A percentile compares a stretch with the other conserved stretches of the same genome.
Conservation (phyloP, 1,140 invertebrate species). For the Drosophila grimshawi region DNA sequence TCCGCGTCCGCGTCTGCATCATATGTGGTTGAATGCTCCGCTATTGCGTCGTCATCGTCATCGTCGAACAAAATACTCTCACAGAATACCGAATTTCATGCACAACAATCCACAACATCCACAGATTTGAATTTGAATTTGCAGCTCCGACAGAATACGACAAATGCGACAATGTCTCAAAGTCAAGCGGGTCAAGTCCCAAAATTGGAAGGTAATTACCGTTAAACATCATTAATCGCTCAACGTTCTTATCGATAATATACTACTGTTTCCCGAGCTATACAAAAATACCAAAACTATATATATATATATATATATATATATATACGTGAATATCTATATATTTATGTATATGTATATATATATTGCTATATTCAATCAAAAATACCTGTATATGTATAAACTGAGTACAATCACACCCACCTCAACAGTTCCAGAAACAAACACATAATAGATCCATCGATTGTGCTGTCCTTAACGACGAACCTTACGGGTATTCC, state of each 20-base stretch:
- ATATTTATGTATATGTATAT: not conserved
- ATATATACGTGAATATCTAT: not conserved
- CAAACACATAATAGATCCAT: not conserved
- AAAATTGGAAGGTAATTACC: slow-evolving; percentile 70
- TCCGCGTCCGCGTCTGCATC: slow-evolving; percentile 33
- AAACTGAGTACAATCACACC: not conserved
- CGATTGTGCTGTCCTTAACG: not conserved
- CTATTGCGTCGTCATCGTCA: slow-evolving; percentile 2
- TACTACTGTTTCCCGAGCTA: not conserved
- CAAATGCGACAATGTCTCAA: slow-evolving; percentile 24
- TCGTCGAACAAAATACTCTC: slow-evolving; percentile 61
- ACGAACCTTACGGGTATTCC: slow-evolving; percentile 4
- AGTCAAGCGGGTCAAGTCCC: slow-evolving; percentile 44
- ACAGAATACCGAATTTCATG: slow-evolving; percentile 59
- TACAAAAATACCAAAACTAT: slow-evolving; percentile 7
- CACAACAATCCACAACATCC: slow-evolving; percentile 70
- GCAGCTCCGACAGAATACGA: slow-evolving; percentile 76
- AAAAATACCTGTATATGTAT: not conserved
- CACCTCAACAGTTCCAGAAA: not conserved
- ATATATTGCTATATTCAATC: too few relatives aligned
- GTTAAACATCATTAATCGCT: slow-evolving; percentile 32
- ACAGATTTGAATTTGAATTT: slow-evolving; percentile 83
- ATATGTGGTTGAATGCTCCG: slow-evolving; percentile 32
- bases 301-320: not conserved
- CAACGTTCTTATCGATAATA: not conserved